These are phyloP conservation scores for Tapera naevia DNA, from an alignment of 2,797 vertebrate species.

Conservation along the genomic window DNA sequence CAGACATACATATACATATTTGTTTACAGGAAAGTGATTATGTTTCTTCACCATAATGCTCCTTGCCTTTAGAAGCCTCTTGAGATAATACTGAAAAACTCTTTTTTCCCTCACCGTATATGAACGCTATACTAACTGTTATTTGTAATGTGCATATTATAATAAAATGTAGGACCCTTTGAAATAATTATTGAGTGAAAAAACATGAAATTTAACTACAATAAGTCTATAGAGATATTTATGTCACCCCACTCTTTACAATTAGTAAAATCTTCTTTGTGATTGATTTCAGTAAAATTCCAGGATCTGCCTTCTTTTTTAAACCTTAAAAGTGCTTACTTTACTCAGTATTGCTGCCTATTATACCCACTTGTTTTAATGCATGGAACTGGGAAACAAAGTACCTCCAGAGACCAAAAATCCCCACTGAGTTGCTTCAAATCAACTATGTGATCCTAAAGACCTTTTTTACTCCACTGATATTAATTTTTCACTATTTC, in stretches of 20 bases:
- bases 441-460: constrained; percentile 8
- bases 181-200: constrained; percentile 11
- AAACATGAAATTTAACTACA: not conserved
- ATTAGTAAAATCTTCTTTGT: not conserved
- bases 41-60: constrained; percentile 25
- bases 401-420: constrained; percentile 14
- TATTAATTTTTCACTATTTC: constrained; percentile 20
- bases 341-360: constrained; percentile 15
- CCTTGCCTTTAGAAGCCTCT: constrained; percentile 28
- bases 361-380: not conserved
- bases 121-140: constrained; percentile 33
- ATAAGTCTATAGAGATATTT: not conserved
- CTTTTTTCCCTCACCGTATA: constrained; percentile 3
- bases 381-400: not conserved
- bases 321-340: constrained; percentile 21
- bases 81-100: constrained; percentile 22
- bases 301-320: not conserved
- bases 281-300: not conserved
- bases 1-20: not conserved
- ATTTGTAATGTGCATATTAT: constrained; percentile 34
- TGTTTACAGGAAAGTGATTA: constrained; percentile 31
- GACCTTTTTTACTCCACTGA: constrained; percentile 42
- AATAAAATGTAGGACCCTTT: constrained; percentile 2
- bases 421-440: constrained; percentile 33
- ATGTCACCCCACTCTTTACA: not conserved